Percentiles rank a stretch among this genome's conserved stretches.
phyloP scores from a whole-genome alignment of 2,888 invertebrate species.

The Napeogenes inachia region DNA sequence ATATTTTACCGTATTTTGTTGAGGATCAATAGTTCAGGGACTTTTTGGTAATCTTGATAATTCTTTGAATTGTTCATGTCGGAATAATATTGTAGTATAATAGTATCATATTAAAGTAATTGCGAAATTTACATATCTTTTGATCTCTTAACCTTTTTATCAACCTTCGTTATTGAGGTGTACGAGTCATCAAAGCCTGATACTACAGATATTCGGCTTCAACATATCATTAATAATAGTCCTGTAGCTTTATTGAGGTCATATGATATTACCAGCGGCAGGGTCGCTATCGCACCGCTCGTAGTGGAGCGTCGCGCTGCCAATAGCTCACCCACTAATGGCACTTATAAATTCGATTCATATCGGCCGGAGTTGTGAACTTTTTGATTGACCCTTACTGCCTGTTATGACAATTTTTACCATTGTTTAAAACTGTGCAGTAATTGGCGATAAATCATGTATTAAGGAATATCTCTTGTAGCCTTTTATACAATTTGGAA shows the following conservation, averaged over 20 bases:
- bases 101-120: too few species aligned
- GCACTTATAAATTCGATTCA: slow-evolving; percentile 38
- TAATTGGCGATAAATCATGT: not conserved
- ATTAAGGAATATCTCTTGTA: not conserved
- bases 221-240: slow-evolving; percentile 3
- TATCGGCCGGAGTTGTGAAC: slow-evolving; percentile 32
- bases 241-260: slow-evolving; percentile 1
- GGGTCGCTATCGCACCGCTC: slow-evolving; percentile 1
- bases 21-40: too few species aligned
- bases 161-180: not conserved
- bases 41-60: too few species aligned
- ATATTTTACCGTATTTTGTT: too few species aligned
- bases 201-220: not conserved
- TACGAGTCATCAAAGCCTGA: not conserved
- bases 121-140: too few species aligned
- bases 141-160: not conserved
- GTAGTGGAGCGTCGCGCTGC: slow-evolving; percentile 21
- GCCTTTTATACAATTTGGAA: not conserved
- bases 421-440: not conserved
- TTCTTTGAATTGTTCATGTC: too few species aligned
- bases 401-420: slow-evolving; percentile 1
- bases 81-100: too few species aligned
- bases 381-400: slow-evolving; percentile 26
- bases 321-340: slow-evolving; percentile 37
- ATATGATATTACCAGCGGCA: not conserved